Evolutionary conservation across 1,140 invertebrate species (phyloP), one percentile per base, ranked within the genome.

Genomic region (Meloidogyne floridensis): DNA sequence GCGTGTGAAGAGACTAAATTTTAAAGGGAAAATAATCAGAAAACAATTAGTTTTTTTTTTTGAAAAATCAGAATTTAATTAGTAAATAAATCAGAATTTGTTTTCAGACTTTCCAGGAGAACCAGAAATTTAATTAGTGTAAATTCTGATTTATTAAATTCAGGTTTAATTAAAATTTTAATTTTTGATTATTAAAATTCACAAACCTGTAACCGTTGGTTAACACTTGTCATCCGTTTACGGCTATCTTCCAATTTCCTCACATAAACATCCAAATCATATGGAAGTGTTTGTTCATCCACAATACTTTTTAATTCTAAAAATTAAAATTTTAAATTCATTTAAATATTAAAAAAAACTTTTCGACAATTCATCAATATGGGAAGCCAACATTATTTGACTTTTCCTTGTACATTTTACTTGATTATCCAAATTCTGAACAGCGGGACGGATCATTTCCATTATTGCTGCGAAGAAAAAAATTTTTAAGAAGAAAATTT

Each of bases 351-450:
- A 11, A 54, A 74, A 78, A 80, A 59, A 75, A 86, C 85, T 81
- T 70, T 72, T 18, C 11, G 85, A 87, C 7, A 87, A n/a, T 53
- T 76, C 20, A 54, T 86, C 75, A 43, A 86, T 86, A 53, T 86
- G 56, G 0, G 79, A 77, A 51, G 76, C 77, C 71, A 86, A 77
- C 43, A 42, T 9, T 32, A 87, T 7, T 80, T 86, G 85, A 75
- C 84, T 83, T 53, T 88, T 87, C 3, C 85, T 71, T 13, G 85
- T 86, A 59, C 84, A 77, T 65, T 87, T 87, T 9, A 86, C 86
- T 74, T 86, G 85, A 51, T 81, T 81, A 75, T 86, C 85, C 53
- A 86, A 54, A 53, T 77, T 81, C 13, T 74, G 20, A 42, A 85
- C 77, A 15, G 84, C 82, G 3, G 85, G 85, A n/a, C 84, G 84